Percentiles rank a stretch among this genome's conserved stretches.
Conservation (phyloP, 2,888 invertebrate genomes). For the Coleophora flavipennella region DNA sequence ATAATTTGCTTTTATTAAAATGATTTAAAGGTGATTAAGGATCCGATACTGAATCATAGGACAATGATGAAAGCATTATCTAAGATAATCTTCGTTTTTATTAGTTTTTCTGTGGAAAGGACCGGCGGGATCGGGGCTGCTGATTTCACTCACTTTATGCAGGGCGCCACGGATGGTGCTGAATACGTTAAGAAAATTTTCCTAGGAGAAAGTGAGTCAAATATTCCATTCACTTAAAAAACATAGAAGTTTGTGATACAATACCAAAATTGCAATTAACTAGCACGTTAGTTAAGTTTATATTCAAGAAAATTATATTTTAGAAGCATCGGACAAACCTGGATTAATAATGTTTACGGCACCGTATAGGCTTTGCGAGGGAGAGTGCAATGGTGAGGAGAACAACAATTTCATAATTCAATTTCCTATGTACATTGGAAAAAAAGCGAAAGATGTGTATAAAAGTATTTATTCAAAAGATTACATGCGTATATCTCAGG, state of each 20-base stretch:
- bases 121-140: too few relatives aligned
- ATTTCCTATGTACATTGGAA: slow-evolving; percentile 46
- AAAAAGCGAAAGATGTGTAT: slow-evolving; percentile 24
- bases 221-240: background rate
- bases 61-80: background rate
- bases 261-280: too few relatives aligned
- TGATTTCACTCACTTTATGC: too few relatives aligned
- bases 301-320: slow-evolving; percentile 24
- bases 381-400: slow-evolving; percentile 24
- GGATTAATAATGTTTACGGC: slow-evolving; percentile 46
- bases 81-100: too few relatives aligned
- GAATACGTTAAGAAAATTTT: background rate
- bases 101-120: too few relatives aligned
- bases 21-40: too few relatives aligned
- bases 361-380: slow-evolving; percentile 45
- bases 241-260: too few relatives aligned
- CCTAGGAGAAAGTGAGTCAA: background rate
- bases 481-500: slow-evolving; percentile 11
- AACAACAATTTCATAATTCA: slow-evolving; percentile 26
- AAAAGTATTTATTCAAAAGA: slow-evolving; percentile 28
- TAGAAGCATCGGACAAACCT: slow-evolving; percentile 31
- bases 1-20: too few relatives aligned
- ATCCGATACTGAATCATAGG: too few relatives aligned
- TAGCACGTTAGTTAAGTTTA: background rate
- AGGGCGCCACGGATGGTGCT: too few relatives aligned